Base-by-base conservation (phyloP, 1,140 invertebrate genomes). In the Eufriesea mexicana region DNA sequence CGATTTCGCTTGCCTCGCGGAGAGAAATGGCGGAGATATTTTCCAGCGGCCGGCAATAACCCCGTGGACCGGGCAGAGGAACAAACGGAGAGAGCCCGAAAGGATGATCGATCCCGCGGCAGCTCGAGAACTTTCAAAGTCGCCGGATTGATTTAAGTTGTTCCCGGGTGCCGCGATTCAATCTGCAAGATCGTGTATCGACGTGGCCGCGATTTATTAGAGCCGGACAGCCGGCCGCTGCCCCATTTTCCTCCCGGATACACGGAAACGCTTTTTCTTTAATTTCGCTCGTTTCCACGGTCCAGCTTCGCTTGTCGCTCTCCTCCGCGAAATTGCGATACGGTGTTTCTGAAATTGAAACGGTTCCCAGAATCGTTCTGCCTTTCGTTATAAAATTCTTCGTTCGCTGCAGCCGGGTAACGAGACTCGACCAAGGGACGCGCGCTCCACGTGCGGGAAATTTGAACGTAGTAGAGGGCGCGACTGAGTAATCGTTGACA, bases 161-260 rank as follows among this genome's bases (percentile, higher is more conserved):
- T 35, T 64, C 16, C 20, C 5, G 10, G 28, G 12, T 10, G 25
- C 10, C 8, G 6, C 16, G 42, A 28, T 25, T 10, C 45, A 47
- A 45, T 25, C 16, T 16, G 16, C 6, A n/a, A 49, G 45, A 49
- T 49, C 67, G 67, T 49, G n/a, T 14, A 49, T 70, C 45, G 42
- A 28, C 62, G 62, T 23, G 62, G 4, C 18, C 62, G 28, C 35
- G 16, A 73, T 73, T 73, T 73, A 57, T 73, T 73, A 57, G 28
- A 12, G 25, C 7, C 47, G 16, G 8, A 1, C 61, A 8, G 25
- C 28, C n/a, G 45, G 16, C 25, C 18, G 28, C 8, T 35, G 1
- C 16, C 12, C 18, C 9, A 51, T 51, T 71, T 51, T 14, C 42
- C 51, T 64, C 20, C 10, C n/a, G 35, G 23, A 59, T 74, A 74